Percentiles rank a stretch among this genome's conserved stretches.
Conservation (phyloP, 2,888 invertebrate genomes). For the Chrysina gloriosa region DNA sequence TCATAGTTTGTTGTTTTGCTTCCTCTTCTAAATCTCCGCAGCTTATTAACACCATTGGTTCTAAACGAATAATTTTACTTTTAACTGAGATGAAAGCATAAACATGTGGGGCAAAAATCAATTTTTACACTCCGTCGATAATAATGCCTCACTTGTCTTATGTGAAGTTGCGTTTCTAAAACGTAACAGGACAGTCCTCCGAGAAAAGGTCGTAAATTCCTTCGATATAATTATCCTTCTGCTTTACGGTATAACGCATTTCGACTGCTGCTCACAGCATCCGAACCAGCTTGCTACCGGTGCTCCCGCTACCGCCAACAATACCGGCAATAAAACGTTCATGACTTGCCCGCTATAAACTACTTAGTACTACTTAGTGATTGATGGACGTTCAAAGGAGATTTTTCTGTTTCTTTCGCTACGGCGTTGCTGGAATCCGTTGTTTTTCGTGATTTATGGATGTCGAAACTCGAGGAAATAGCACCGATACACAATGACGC, state of each 20-base stretch:
- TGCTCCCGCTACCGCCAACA: conserved; percentile 23
- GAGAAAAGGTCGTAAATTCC: conserved; percentile 35
- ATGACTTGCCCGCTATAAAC: conserved; percentile 35
- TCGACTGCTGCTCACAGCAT: conserved; percentile 10
- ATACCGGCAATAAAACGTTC: conserved; percentile 40
- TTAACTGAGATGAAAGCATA: no score
- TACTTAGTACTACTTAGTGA: conserved; percentile 40
- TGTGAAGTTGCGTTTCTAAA: not conserved
- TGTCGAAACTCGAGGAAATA: not conserved
- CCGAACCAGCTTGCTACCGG: conserved; percentile 29
- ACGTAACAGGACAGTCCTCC: not conserved
- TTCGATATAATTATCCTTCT: conserved; percentile 22
- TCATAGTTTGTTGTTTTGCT: no score
- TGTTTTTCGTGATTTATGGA: conserved; percentile 25
- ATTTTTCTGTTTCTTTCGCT: conserved; percentile 21
- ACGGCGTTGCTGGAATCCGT: conserved; percentile 9
- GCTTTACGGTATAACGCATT: conserved; percentile 34
- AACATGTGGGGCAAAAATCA: no score
- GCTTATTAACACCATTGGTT: no score
- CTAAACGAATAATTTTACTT: no score
- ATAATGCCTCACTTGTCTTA: not conserved
- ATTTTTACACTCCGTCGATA: no score
- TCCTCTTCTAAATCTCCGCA: no score
- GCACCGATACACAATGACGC: not conserved
- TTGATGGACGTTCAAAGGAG: conserved; percentile 38